Base-by-base conservation (phyloP, 2,113 vertebrate genomes). In the Periophthalmodon schlosseri region DNA sequence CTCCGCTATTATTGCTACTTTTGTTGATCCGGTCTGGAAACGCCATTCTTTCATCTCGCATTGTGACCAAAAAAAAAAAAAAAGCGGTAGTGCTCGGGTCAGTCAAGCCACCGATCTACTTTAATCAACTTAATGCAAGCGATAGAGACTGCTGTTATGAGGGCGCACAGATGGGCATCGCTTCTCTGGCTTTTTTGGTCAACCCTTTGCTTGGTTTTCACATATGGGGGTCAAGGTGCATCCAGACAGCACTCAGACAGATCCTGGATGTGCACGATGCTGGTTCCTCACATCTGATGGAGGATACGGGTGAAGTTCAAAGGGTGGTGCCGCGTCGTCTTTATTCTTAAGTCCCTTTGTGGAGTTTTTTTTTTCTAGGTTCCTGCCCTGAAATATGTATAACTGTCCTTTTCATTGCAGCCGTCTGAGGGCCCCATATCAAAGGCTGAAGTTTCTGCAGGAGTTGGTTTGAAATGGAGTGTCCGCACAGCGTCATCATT, bases 51-150 rank as follows among this genome's bases (percentile, higher is more conserved):
- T 99, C 96, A 99, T 99, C 96, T 98, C 87, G 94, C 93, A 91
- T 93, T 91, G 90, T 2, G 18, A 20, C 0, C 94, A 92, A 96
- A 94, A 92, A 96, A 94, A 95, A 94, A 93, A 90, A 92, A 93
- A 95, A 94, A 95, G 95, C 93, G 90, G 92, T 93, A 91, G 89
- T 93, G 92, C 94, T 93, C 81, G 89, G 88, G 94, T 95, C 39
- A 56, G 52, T n/a, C 52, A n/a, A 44, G 57, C 90, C 88, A 76
- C 90, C 89, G 82, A 91, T 63, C 88, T 94, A 95, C 97, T 97
- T 97, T 98, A 97, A 99, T 99, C 96, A 98, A 96, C 93, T 94
- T 97, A 97, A 98, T 99, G 96, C 95, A 94, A 93, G 93, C 86
- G 90, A 91, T 89, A 76, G 85, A 72, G 82, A 91, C 91, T 91